phyloP scores from a whole-genome alignment of 2,113 vertebrate species.

The Argyrosomus japonicus region DNA sequence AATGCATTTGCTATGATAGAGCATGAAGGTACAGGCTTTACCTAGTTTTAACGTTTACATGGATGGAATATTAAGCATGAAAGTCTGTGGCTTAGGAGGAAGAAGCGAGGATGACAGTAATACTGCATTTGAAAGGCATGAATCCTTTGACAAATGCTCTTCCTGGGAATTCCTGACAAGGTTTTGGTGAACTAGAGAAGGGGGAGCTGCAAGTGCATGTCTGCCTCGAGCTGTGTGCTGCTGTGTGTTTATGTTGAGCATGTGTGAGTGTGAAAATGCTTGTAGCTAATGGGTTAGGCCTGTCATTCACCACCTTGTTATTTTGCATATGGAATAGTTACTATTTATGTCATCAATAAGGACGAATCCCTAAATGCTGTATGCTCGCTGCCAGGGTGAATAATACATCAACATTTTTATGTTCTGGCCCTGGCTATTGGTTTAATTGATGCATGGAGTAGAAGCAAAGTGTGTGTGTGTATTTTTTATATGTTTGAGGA shows the following conservation, averaged over 20 bases:
- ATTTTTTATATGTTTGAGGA: neutral
- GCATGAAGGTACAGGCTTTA: conserved; percentile 20
- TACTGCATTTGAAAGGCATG: conserved; percentile 53
- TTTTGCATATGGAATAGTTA: conserved; percentile 76
- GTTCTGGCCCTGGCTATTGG: conserved; percentile 3
- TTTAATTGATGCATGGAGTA: conserved; percentile 12
- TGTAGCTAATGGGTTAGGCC: conserved; percentile 28
- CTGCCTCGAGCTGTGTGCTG: conserved; percentile 17
- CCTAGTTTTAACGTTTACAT: conserved; percentile 29
- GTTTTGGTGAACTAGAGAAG: conserved; percentile 20
- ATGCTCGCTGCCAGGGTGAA: conserved; percentile 78
- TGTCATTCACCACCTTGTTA: conserved; percentile 55
- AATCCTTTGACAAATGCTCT: conserved; percentile 62
- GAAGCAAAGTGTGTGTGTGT: conserved; percentile 10
- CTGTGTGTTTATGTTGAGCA: conserved; percentile 28
- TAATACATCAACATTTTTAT: conserved; percentile 90
- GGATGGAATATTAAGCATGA: conserved; percentile 58
- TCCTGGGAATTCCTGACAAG: conserved; percentile 45
- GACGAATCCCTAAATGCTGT: conserved; percentile 83
- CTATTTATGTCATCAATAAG: conserved; percentile 80
- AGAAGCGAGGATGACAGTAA: conserved; percentile 29
- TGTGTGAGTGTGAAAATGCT: conserved; percentile 15
- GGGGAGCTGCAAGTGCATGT: conserved; percentile 13
- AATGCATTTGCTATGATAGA: conserved; percentile 16
- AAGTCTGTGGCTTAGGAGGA: conserved; percentile 15